Conservation (phyloP, 2,113 vertebrate genomes). For the Burhinus bistriatus region DNA sequence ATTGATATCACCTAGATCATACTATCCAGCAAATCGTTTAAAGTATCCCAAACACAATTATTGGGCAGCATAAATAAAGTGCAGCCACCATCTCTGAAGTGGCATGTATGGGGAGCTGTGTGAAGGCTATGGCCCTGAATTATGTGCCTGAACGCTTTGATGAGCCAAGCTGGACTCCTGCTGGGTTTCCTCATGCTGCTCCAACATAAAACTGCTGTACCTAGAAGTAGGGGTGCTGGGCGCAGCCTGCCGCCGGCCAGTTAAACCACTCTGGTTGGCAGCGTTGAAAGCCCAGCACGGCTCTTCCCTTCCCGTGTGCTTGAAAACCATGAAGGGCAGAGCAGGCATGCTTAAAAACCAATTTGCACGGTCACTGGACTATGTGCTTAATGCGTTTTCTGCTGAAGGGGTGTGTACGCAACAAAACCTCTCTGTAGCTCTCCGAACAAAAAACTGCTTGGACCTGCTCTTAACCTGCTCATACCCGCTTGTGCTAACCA, state of each 20-base stretch:
- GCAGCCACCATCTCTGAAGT: not conserved
- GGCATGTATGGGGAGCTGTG: rapidly evolving
- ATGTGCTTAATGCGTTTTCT: not conserved
- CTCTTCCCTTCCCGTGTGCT: not conserved
- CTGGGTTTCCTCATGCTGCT: not conserved
- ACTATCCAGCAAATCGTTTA: not conserved
- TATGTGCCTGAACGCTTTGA: not conserved
- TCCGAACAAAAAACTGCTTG: not conserved
- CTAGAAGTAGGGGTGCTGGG: too few species aligned
- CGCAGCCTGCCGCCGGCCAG: too few species aligned
- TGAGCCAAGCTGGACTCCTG: not conserved
- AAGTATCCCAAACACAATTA: not conserved
- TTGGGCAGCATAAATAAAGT: not conserved
- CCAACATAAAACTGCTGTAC: not conserved
- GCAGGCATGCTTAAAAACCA: not conserved
- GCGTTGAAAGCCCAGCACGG: not conserved
- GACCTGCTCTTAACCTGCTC: not conserved
- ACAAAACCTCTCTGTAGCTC: not conserved
- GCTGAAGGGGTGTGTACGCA: not conserved
- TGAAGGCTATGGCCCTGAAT: not conserved
- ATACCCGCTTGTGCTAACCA: rapidly evolving
- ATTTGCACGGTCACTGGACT: not conserved
- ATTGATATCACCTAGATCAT: rapidly evolving
- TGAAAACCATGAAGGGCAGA: not conserved
- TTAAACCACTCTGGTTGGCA: not conserved